Percentiles rank a stretch among this genome's conserved stretches.
These are phyloP conservation scores for Elanus axillaris DNA, from an alignment of 2,113 vertebrate genomes.

Conservation along the genomic window DNA sequence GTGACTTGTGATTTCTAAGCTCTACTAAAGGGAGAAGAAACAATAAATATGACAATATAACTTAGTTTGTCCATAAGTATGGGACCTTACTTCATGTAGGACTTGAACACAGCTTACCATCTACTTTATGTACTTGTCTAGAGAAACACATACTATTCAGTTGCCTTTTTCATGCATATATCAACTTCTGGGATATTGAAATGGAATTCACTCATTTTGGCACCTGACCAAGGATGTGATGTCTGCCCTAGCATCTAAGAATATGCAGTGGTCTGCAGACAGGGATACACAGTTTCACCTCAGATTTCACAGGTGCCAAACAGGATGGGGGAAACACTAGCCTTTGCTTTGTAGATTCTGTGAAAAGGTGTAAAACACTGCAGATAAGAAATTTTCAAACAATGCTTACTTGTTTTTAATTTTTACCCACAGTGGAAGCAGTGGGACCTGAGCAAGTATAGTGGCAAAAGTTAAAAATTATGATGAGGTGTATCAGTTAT, in stretches of 20 bases:
- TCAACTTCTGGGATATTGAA: not conserved
- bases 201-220: not conserved
- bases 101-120: not conserved
- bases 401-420: not conserved
- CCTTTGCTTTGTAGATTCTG: not conserved
- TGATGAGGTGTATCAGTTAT: not conserved
- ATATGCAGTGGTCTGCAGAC: not conserved
- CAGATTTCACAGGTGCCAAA: not conserved
- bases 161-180: not conserved
- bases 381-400: not conserved
- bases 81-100: not conserved
- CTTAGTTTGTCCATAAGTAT: not conserved
- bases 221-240: not conserved
- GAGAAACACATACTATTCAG: not conserved
- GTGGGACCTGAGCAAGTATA: not conserved
- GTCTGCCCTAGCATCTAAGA: not conserved
- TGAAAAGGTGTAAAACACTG: not conserved
- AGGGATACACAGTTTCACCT: not conserved
- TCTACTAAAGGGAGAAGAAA: not conserved
- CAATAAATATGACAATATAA: not conserved
- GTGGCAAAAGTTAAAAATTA: not conserved
- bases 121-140: not conserved
- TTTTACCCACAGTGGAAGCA: not conserved
- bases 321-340: not conserved
- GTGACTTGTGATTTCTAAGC: not conserved